Conservation (phyloP, 2,888 invertebrate species). For the Crioceris asparagi region DNA sequence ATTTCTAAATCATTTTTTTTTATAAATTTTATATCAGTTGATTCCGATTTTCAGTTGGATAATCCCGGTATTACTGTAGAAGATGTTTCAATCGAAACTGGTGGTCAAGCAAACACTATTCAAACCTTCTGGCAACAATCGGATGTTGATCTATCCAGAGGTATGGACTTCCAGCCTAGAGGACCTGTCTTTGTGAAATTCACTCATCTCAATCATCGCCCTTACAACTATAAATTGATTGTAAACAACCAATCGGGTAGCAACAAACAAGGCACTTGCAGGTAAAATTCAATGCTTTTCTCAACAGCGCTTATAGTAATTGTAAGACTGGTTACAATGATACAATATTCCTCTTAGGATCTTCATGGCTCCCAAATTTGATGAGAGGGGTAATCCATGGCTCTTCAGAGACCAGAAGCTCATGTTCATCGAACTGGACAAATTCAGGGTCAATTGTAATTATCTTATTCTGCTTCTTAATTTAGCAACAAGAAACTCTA, state of each 20-base stretch:
- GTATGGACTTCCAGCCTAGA: slow-evolving; percentile 72
- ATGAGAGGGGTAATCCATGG: slow-evolving; percentile 56
- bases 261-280: slow-evolving; percentile 47
- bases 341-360: too few species aligned
- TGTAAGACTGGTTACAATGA: too few species aligned
- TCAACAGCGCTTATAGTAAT: too few species aligned
- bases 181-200: slow-evolving; percentile 52
- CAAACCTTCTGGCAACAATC: slow-evolving; percentile 72
- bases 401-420: slow-evolving; percentile 50
- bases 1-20: neutral
- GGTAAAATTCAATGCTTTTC: too few species aligned
- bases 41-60: slow-evolving; percentile 51
- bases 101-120: slow-evolving; percentile 43
- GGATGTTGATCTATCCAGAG: slow-evolving; percentile 64
- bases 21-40: too few species aligned
- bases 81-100: slow-evolving; percentile 44
- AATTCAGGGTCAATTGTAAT: slow-evolving; percentile 54
- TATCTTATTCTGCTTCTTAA: too few species aligned
- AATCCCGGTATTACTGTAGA: slow-evolving; percentile 53
- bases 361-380: slow-evolving; percentile 56
- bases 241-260: slow-evolving; percentile 36
- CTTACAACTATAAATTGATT: slow-evolving; percentile 50
- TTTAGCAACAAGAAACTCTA: too few species aligned
- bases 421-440: slow-evolving; percentile 64
- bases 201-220: slow-evolving; percentile 67